These are phyloP conservation scores for Callipepla squamata DNA, from an alignment of 2,113 vertebrate species.

Conservation along the genomic window DNA sequence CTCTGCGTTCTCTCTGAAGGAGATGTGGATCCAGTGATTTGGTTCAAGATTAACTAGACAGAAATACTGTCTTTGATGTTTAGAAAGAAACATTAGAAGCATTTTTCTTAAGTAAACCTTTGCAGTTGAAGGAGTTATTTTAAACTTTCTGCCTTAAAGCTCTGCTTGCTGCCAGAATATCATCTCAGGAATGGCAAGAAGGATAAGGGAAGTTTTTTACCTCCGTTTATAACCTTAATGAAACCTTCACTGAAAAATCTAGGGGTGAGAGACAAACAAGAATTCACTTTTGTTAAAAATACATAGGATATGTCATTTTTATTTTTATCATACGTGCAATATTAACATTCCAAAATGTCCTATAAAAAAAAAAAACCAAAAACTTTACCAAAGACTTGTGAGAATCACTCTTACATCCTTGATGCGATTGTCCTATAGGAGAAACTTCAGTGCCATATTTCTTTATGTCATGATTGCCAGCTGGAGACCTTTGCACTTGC, in stretches of 20 bases:
- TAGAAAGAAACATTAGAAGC: background rate
- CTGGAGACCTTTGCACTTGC: background rate
- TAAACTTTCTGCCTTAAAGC: background rate
- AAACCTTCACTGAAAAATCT: background rate
- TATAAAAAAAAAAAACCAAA: background rate
- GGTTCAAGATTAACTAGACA: background rate
- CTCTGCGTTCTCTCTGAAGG: background rate
- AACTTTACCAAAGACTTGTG: background rate
- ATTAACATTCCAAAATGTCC: background rate
- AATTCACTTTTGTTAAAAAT: background rate
- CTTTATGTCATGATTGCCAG: background rate
- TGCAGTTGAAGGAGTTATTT: background rate
- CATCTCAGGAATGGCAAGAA: background rate
- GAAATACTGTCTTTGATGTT: background rate
- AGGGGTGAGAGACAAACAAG: background rate
- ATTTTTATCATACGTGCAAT: background rate
- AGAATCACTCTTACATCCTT: background rate
- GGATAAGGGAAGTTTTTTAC: background rate
- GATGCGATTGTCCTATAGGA: background rate
- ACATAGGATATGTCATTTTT: background rate
- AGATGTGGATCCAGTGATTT: background rate
- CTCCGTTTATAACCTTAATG: background rate
- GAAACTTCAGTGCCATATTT: background rate
- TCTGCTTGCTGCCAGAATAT: background rate
- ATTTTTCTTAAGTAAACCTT: background rate